Conservation (phyloP, 2,797 vertebrate species). For the Etheostoma nigrum region DNA sequence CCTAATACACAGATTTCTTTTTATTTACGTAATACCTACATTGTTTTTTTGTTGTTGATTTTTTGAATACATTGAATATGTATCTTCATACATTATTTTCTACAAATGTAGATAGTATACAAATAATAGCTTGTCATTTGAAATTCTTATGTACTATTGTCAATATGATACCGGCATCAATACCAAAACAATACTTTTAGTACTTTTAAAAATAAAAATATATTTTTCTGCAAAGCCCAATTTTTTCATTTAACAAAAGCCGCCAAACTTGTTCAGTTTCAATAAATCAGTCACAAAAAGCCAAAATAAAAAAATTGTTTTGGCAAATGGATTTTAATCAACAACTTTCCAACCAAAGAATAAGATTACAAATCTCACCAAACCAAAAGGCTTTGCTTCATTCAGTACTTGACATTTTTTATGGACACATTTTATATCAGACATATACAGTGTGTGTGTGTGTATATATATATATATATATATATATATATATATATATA, state of each 20-base stretch:
- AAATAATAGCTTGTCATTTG: not conserved
- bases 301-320: not conserved
- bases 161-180: not conserved
- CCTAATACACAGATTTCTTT: constrained; percentile 1
- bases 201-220: not conserved
- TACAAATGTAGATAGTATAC: not conserved
- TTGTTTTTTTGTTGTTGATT: not conserved
- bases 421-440: not conserved
- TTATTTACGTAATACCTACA: not conserved
- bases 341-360: not conserved
- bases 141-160: not conserved
- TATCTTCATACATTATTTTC: not conserved
- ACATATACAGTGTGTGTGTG: too few relatives aligned
- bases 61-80: not conserved
- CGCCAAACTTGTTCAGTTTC: not conserved
- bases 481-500: too few relatives aligned
- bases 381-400: not conserved
- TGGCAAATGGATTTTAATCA: not conserved
- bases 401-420: not conserved
- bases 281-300: not conserved
- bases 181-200: not conserved
- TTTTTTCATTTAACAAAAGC: not conserved
- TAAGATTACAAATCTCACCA: not conserved
- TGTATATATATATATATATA: too few relatives aligned
- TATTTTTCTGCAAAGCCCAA: too few relatives aligned